phyloP scores from a whole-genome alignment of 2,888 invertebrate genomes.

The Thymelicus acteon region DNA sequence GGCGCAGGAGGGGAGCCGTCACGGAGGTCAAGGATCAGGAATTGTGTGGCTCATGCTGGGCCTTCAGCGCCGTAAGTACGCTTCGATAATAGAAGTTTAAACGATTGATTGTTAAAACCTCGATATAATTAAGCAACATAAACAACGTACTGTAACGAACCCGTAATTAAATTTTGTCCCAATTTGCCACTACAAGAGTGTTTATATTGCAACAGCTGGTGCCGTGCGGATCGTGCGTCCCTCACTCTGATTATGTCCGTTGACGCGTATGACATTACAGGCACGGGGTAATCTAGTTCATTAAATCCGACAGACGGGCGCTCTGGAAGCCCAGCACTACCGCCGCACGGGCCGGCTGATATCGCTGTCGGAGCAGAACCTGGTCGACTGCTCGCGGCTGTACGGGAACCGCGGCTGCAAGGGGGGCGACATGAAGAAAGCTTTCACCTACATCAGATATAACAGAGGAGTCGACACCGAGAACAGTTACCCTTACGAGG shows the following conservation, averaged over 20 bases:
- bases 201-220: too few species aligned
- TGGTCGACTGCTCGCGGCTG: conserved; percentile 92
- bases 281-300: background rate
- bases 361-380: conserved; percentile 96
- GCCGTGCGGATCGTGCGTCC: too few species aligned
- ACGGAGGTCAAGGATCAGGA: conserved; percentile 95
- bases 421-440: conserved; percentile 93
- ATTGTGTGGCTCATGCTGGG: conserved; percentile 95
- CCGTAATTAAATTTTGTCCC: too few species aligned
- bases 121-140: too few species aligned
- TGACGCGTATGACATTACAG: too few species aligned
- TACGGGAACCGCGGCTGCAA: conserved; percentile 96
- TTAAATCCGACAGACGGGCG: conserved; percentile 87
- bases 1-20: conserved; percentile 93
- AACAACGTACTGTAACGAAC: too few species aligned
- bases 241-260: too few species aligned
- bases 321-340: conserved; percentile 96
- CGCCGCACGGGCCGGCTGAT: conserved; percentile 90
- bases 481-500: conserved; percentile 93
- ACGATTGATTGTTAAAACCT: too few species aligned
- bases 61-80: conserved; percentile 91
- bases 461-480: conserved; percentile 96
- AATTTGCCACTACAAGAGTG: too few species aligned
- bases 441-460: conserved; percentile 92
- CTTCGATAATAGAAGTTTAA: too few species aligned